Base-by-base conservation (phyloP, 2,113 vertebrate species). In the Hemichromis elongatus region DNA sequence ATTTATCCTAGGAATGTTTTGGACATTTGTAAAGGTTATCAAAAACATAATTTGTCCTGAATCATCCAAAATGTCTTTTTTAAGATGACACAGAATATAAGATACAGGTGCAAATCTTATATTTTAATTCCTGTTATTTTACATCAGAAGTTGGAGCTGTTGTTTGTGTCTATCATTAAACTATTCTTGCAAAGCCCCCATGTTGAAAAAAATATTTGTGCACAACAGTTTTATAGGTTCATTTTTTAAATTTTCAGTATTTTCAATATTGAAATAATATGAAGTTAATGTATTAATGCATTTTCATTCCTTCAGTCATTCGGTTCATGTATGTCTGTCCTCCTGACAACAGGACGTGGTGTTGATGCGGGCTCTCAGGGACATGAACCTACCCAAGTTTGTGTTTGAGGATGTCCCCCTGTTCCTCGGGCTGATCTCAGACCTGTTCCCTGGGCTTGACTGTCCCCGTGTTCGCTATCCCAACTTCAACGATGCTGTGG, bases 381-480 rank as follows among this genome's bases (percentile, higher is more conserved):
- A 99, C 92, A 99, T 98, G 98, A 99, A 99, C 90, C 96, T 99
- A 68, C 99, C 99, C 82, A 99, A 99, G 92, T 97, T 99, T 88
- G 97, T 99, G 52, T 99, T 98, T 92, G 99, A 99, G 89, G 99
- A 99, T 0, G 97, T 99, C 3, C 98, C 98, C 45, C 96, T 99
- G 57, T 99, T 99, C 90, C 97, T 99, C 7, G 98, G 98, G 12
- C 94, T 99, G 35, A 98, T 99, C 83, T 96, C 97, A 7, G 98
- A 99, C 75, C 95, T 99, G 28, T 99, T 99, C 84, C 98, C 99
- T 1, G 98, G 98, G 26, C 94, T 99, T 28, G 97, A 98, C 90
- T 99, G 98, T 86, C 98, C 98, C 47, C 97, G 98, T 2, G 98
- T 99, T n/a, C 95, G 96, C 70, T 98, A 99, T 90, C 97, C 98